Conservation (phyloP, 1,140 invertebrate species). For the Lasioglossum albipes region DNA sequence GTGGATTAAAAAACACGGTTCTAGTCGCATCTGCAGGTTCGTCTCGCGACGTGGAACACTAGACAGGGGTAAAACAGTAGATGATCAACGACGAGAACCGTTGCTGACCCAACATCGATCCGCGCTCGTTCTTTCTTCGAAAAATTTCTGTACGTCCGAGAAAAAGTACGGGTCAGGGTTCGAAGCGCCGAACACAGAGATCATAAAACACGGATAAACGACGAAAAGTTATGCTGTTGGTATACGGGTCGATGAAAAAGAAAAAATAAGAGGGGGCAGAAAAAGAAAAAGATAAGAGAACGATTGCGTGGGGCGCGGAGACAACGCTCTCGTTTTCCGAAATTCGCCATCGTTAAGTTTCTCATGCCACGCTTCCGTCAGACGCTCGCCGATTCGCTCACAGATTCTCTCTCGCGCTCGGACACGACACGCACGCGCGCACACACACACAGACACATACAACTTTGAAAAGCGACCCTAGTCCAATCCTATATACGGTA, state of each 20-base stretch:
- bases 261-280: not conserved
- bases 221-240: not conserved
- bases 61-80: not conserved
- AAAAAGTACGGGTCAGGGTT: not conserved
- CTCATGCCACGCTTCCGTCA: constrained; percentile 30
- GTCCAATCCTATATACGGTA: constrained; percentile 62
- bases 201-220: constrained; percentile 4
- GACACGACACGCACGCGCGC: too few species aligned
- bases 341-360: constrained; percentile 13
- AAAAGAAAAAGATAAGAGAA: constrained; percentile 10
- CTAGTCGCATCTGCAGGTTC: not conserved
- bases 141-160: not conserved
- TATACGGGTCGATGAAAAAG: not conserved
- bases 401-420: too few species aligned
- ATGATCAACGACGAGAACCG: not conserved
- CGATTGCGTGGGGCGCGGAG: constrained; percentile 15
- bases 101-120: constrained; percentile 44
- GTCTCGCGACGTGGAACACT: not conserved
- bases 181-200: constrained; percentile 12
- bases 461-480: constrained; percentile 38
- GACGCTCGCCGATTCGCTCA: not conserved
- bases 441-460: too few species aligned
- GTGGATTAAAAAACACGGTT: not conserved
- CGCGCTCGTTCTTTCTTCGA: not conserved
- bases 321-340: not conserved